A percentile compares a stretch with the other conserved stretches of the same genome.
Evolutionary conservation across 2,797 vertebrate genomes (phyloP).

Genomic region (Bufotes viridis): DNA sequence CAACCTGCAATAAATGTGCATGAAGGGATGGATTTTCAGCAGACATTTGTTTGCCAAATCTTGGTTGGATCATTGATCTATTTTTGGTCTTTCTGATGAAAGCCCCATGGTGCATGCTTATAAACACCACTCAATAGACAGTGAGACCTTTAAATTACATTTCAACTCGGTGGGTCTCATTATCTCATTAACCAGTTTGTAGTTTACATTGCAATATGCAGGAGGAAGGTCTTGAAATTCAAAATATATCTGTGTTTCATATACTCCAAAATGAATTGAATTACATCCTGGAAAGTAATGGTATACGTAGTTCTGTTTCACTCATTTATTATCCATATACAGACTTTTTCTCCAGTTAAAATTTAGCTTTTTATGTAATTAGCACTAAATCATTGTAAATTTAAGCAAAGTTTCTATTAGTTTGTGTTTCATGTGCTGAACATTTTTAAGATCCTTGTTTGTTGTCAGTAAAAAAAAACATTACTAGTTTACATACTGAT

Average conservation of each 20-base stretch:
- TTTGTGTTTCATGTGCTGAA: no score
- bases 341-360: not conserved
- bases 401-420: no score
- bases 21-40: conserved; percentile 1
- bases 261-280: not conserved
- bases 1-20: conserved; percentile 10
- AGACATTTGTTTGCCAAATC: conserved; percentile 37
- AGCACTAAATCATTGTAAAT: no score
- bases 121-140: conserved; percentile 23
- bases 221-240: not conserved
- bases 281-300: not conserved
- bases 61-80: conserved; percentile 36
- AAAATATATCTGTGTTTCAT: not conserved
- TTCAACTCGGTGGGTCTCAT: not conserved
- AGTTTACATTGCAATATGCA: not conserved
- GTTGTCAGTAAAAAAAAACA: no score
- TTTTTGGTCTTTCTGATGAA: conserved; percentile 36
- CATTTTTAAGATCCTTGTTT: no score
- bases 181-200: conserved; percentile 7
- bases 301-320: not conserved
- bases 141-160: conserved; percentile 19
- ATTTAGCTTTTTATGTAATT: no score
- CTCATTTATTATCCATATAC: not conserved
- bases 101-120: conserved; percentile 20
- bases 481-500: no score